Base-by-base conservation (phyloP, 2,797 vertebrate genomes). In the Brotogeris chrysoptera region DNA sequence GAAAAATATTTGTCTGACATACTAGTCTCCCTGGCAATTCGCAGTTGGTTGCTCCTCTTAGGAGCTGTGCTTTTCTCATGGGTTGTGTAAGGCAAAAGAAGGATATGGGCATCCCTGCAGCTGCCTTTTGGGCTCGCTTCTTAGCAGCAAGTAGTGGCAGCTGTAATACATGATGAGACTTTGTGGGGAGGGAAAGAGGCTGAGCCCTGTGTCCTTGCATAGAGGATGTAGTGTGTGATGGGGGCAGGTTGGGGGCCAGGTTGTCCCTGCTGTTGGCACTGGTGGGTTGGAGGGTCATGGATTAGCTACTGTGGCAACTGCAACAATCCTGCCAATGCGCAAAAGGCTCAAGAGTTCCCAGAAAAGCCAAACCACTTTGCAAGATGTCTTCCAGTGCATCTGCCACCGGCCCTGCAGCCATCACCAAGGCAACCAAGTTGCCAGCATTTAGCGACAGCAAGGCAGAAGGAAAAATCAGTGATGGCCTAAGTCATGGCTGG, bases 1-100 rank as follows among this genome's bases (percentile, higher is more conserved):
- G 89, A 82, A 77, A 93, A 96, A 90, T 96, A 89, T 95, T 97
- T 97, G 86, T 96, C 94, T 96, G 91, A 94, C 81, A 80, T 96
- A 43, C 74, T 74, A 46, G 55, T 79, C 80, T 94, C 90, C 50
- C 50, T 25, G 50, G 88, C 92, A 74, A 18, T 96, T 96, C 43
- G 41, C 96, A 96, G 91, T 86, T 3, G 1, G 34, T 93, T 95
- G 88, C 53, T 94, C 83, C 44, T 85, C 93, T 96, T 90, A 76
- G 82, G 91, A 96, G 82, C 94, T 95, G 49, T 76, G 73, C 49
- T 95, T 78, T 93, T 94, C n/a, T 73, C 0, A 0, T 64, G 63
- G 23, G 14, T 81, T 63, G 49, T 6, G 9, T 65, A 70, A 68
- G 50, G 41, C 55, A 49, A 73, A 60, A 64, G 70, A 41, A 80